Evolutionary conservation across 2,113 vertebrate genomes (phyloP), one percentile per base, ranked within the genome.

Genomic region (Sardina pilchardus): DNA sequence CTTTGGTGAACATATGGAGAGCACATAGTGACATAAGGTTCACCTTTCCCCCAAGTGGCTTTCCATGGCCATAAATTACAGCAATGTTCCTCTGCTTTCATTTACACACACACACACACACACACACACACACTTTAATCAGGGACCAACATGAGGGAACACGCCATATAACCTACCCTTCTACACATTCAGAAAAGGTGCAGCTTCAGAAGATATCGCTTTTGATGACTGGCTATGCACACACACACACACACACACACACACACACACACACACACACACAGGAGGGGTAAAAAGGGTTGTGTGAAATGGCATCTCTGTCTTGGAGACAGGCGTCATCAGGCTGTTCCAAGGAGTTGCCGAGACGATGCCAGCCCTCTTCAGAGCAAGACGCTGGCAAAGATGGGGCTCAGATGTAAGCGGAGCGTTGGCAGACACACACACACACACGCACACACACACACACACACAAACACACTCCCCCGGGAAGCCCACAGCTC

Each of bases 391-490:
- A 89, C 85, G 87, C 85, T 89, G 87, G 88, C 84, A 83, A 82
- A 85, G 82, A 85, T 44, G 45, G 45, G 26, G 71, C 84, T 81
- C 84, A 80, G 83, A 82, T 86, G 83, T 82, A 84, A 89, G 86
- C 83, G 1, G 47, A 88, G 82, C 78, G 87, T 91, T 91, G 92
- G 88, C 88, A 88, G 4, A 24, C 63, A 39, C 81, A 87, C 91
- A 90, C 86, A 86, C 17, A 50, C 85, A 36, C 21, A 81, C 39
- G 36, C 63, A 56, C 53, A 81, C 42, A 56, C 39, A 85, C 78
- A 85, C 81, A 83, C 56, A 92, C 87, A 3, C 34, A 53, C 34
- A 45, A 9, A 36, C 48, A 30, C 44, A 3, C 1, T 81, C 75
- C 84, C 84, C 75, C 30, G 19, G 36, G 75, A 39, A 85, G 44